Evolutionary conservation across 2,113 vertebrate species (phyloP).

Genomic region (Corythoichthys intestinalis): DNA sequence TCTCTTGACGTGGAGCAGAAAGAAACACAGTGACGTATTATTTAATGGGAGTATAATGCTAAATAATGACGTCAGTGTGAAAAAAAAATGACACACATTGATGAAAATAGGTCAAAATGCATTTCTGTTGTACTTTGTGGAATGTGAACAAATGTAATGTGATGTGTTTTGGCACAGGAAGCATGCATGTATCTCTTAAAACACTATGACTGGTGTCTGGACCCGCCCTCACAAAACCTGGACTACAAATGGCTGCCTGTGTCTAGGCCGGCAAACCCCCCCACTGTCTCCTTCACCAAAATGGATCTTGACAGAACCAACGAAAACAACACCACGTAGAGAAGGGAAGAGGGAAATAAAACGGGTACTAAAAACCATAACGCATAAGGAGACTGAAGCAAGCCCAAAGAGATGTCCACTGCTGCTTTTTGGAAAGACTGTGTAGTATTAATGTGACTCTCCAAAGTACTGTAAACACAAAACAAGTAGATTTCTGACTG

Average conservation of each 20-base stretch:
- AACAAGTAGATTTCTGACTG: not conserved
- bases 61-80: not conserved
- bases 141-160: not conserved
- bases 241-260: conserved; percentile 68
- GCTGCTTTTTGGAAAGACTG: conserved; percentile 17
- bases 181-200: conserved; percentile 51
- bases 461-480: not conserved
- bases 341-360: conserved; percentile 12
- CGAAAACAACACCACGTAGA: conserved; percentile 9
- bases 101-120: not conserved
- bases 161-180: conserved; percentile 36
- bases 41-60: too few relatives aligned
- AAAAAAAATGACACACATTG: not conserved
- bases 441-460: conserved; percentile 22
- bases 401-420: conserved; percentile 26
- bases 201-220: conserved; percentile 59
- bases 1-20: not conserved
- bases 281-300: conserved; percentile 43
- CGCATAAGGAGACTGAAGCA: conserved; percentile 15
- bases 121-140: not conserved
- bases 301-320: conserved; percentile 30
- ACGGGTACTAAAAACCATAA: not conserved
- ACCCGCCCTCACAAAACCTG: conserved; percentile 50
- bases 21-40: not conserved
- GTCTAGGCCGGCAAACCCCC: conserved; percentile 45